phyloP scores from a whole-genome alignment of 2,888 invertebrate species.

The Agrochola macilenta region DNA sequence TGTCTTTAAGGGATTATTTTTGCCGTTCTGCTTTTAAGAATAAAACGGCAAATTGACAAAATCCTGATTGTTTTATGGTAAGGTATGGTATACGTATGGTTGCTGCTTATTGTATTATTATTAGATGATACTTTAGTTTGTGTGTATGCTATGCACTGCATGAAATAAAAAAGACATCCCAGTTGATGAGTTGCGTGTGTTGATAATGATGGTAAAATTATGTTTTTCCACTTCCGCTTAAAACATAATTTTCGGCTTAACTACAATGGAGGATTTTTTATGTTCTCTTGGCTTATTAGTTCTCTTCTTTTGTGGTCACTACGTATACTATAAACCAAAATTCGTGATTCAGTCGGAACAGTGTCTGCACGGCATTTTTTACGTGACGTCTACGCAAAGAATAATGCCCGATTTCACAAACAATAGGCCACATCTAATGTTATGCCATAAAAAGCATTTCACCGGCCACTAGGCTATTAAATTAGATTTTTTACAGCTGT shows the following conservation, averaged over 20 bases:
- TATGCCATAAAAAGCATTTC: background rate
- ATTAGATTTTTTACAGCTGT: too few species aligned
- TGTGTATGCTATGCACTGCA: constrained; percentile 1
- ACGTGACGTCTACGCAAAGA: background rate
- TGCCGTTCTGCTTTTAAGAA: background rate
- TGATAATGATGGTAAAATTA: background rate
- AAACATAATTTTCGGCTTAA: too few species aligned
- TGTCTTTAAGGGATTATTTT: constrained; percentile 1
- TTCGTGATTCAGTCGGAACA: background rate
- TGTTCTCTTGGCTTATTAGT: background rate
- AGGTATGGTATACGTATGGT: too few species aligned
- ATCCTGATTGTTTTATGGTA: constrained; percentile 1
- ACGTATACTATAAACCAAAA: background rate
- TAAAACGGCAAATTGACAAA: background rate
- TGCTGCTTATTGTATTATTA: background rate
- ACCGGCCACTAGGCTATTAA: background rate
- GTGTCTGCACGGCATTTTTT: background rate
- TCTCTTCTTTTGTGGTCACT: background rate
- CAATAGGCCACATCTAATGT: background rate
- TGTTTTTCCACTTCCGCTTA: background rate
- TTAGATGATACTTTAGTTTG: background rate
- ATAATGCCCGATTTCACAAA: background rate
- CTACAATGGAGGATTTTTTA: too few species aligned
- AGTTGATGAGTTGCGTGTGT: background rate
- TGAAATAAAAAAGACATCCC: background rate